Evolutionary conservation across 1,140 invertebrate species (phyloP).

Genomic region (Procambarus virginalis): DNA sequence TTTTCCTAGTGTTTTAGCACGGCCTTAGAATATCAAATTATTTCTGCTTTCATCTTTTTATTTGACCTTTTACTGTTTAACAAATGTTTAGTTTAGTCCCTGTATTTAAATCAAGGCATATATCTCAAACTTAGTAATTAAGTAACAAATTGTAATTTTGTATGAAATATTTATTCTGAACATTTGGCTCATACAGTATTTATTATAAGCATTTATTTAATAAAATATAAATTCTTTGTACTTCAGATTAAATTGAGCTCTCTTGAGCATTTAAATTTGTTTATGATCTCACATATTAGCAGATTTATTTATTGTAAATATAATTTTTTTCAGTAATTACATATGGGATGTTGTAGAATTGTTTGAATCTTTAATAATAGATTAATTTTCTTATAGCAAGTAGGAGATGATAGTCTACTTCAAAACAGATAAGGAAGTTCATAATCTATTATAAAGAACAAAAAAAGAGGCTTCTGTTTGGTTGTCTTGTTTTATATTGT

Average conservation of each 20-base stretch:
- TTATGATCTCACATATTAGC: background rate
- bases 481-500: background rate
- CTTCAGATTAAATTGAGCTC: background rate
- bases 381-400: background rate
- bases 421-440: background rate
- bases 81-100: background rate
- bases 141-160: background rate
- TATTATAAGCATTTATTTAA: background rate
- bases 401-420: background rate
- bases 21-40: background rate
- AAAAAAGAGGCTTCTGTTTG: background rate
- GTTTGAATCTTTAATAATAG: background rate
- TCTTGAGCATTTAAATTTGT: background rate
- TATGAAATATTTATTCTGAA: background rate
- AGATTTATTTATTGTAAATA: background rate
- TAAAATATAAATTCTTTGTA: background rate
- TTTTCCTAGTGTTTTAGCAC: background rate
- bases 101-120: background rate
- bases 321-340: background rate
- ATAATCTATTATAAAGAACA: background rate
- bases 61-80: background rate
- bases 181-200: background rate
- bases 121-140: background rate
- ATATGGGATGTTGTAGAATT: background rate
- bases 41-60: background rate